Evolutionary conservation across 2,797 vertebrate genomes (phyloP).

Genomic region (Premnoplex brunnescens): DNA sequence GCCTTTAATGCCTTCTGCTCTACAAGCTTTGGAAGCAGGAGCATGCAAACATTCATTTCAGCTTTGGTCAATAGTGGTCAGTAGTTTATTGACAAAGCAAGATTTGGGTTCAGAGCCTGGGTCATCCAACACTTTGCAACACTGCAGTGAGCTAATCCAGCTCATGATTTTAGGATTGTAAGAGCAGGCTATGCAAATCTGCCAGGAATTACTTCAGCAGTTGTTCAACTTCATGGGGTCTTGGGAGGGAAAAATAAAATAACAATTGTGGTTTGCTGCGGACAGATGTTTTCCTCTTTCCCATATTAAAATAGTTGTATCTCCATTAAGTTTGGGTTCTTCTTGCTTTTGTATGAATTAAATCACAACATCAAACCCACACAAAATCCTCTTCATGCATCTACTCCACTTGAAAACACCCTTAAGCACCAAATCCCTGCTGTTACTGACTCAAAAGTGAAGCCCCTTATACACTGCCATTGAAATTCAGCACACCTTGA

Average conservation of each 20-base stretch:
- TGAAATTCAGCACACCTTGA: not conserved
- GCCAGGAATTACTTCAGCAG: not conserved
- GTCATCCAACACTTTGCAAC: not conserved
- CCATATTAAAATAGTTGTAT: not conserved
- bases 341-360: not conserved
- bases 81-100: not conserved
- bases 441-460: not conserved
- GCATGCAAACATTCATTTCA: not conserved
- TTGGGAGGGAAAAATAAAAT: not conserved
- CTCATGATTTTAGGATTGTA: not conserved
- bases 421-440: not conserved
- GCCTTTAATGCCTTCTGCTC: not conserved
- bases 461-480: not conserved
- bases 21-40: not conserved
- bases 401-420: not conserved
- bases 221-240: not conserved
- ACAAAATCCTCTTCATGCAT: not conserved
- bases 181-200: not conserved
- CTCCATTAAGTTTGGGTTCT: accelerated
- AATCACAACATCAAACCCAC: not conserved
- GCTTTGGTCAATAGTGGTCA: not conserved
- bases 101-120: not conserved
- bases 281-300: not conserved
- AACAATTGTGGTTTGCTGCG: not conserved
- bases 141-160: not conserved